phyloP scores from a whole-genome alignment of 2,797 vertebrate genomes.

The Hippopotamyrus pictus region DNA sequence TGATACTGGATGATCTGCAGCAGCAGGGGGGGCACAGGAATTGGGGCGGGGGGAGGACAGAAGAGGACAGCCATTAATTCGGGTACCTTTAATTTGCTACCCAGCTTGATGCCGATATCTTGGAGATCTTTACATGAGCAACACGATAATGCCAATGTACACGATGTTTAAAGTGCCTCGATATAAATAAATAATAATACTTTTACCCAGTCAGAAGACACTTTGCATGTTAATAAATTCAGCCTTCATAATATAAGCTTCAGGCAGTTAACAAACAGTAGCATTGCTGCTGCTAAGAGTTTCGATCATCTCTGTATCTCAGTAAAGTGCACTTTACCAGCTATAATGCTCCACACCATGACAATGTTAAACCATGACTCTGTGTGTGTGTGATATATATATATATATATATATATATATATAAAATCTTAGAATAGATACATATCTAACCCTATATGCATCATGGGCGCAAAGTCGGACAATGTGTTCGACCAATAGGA shows the following conservation, averaged over 20 bases:
- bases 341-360: neutral
- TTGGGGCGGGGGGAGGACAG: neutral
- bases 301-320: neutral
- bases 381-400: too few species aligned
- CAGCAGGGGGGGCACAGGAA: neutral
- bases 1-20: constrained; percentile 91
- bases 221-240: neutral
- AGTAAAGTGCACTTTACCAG: neutral
- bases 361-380: neutral
- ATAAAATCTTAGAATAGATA: neutral
- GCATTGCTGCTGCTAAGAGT: neutral
- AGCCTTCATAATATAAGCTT: neutral
- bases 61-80: neutral
- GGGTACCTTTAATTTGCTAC: neutral
- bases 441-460: neutral
- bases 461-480: neutral
- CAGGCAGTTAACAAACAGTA: neutral
- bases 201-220: neutral
- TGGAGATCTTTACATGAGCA: neutral
- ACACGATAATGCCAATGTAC: neutral
- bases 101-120: neutral
- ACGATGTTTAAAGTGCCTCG: neutral
- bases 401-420: neutral
- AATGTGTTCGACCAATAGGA: neutral
- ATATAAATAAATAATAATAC: neutral